phyloP scores from a whole-genome alignment of 2,113 vertebrate species.

The Protobothrops mucrosquamatus region DNA sequence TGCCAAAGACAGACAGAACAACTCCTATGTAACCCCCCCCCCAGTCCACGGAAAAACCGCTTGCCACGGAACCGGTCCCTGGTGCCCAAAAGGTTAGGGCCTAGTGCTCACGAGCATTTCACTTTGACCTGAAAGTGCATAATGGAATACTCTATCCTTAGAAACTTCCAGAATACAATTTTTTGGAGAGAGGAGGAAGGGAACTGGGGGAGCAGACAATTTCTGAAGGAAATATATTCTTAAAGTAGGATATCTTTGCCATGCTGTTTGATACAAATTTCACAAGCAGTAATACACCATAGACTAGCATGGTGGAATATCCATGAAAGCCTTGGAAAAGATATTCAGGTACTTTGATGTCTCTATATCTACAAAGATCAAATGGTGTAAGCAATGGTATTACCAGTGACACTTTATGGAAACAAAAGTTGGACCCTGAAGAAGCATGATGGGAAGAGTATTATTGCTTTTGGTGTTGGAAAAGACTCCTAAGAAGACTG shows the following conservation, averaged over 20 bases:
- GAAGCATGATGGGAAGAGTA: background rate
- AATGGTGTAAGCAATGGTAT: background rate
- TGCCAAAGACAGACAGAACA: background rate
- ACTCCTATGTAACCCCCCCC: background rate
- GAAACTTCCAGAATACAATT: background rate
- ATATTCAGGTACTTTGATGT: background rate
- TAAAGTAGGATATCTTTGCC: background rate
- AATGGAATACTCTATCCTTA: background rate
- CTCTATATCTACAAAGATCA: background rate
- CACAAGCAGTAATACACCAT: background rate
- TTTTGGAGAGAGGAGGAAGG: background rate
- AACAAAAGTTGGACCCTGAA: background rate
- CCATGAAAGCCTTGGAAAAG: background rate
- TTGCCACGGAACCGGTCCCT: too few relatives aligned
- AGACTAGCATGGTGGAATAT: background rate
- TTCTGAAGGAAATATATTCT: background rate
- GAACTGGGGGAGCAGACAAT: background rate
- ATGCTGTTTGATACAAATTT: background rate
- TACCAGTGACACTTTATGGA: background rate
- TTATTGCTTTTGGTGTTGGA: background rate
- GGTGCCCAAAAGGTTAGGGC: too few relatives aligned
- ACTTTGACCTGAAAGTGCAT: background rate
- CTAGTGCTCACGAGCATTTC: background rate
- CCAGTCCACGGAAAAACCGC: too few relatives aligned
- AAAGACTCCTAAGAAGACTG: background rate